Conservation (phyloP, 2,113 vertebrate genomes). For the Oreochromis aureus region DNA sequence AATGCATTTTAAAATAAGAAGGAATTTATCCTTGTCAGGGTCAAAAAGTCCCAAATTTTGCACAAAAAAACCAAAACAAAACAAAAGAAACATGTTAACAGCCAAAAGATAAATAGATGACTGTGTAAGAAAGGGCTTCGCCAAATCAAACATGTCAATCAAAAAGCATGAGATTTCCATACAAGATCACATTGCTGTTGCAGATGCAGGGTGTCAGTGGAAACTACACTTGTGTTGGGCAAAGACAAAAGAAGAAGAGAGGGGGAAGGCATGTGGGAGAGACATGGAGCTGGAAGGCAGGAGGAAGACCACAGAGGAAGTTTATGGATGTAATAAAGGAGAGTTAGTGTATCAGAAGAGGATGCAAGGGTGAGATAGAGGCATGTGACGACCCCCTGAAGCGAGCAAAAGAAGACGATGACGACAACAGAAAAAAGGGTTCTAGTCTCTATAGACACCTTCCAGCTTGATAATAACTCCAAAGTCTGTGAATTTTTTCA, state of each 20-base stretch:
- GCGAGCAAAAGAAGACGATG: neutral
- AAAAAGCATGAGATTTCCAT: neutral
- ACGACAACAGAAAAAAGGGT: neutral
- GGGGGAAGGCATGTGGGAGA: neutral
- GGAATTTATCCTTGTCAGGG: neutral
- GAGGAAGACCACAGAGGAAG: neutral
- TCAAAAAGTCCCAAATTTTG: neutral
- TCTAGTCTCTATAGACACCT: neutral
- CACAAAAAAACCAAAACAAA: neutral
- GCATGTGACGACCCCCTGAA: neutral
- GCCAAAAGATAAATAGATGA: neutral
- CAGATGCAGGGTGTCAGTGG: accelerated
- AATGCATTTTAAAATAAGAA: neutral
- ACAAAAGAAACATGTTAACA: neutral
- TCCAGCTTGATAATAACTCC: neutral
- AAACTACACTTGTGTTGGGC: neutral
- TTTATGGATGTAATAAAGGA: neutral
- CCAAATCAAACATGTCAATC: neutral
- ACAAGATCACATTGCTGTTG: neutral
- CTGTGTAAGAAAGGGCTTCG: neutral
- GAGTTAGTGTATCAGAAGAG: neutral
- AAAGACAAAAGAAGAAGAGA: neutral
- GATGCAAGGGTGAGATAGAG: neutral
- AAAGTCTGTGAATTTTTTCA: neutral
- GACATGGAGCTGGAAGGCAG: neutral